Evolutionary conservation across 2,888 invertebrate species (phyloP).

Genomic region (Seira musarum): DNA sequence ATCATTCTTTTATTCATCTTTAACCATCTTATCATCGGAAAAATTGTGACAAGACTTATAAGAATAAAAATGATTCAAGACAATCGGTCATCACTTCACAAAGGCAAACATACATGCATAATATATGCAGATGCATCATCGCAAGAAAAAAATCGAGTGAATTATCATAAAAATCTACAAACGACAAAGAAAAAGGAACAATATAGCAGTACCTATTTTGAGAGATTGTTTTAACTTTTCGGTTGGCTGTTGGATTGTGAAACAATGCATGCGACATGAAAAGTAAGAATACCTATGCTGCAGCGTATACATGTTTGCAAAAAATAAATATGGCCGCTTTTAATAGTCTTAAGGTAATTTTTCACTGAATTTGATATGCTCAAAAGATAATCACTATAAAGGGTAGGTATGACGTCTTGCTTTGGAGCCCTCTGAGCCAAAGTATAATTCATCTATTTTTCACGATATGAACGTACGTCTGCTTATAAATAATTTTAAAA

Average conservation of each 20-base stretch:
- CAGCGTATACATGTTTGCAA: no score
- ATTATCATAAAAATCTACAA: not conserved
- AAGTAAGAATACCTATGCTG: not conserved
- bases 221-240: no score
- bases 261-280: conserved; percentile 34
- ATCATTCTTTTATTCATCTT: conserved; percentile 28
- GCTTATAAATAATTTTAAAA: conserved; percentile 50
- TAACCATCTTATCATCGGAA: conserved; percentile 48
- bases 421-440: conserved; percentile 46
- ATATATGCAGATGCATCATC: conserved; percentile 25
- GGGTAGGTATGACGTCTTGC: conserved; percentile 49
- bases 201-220: not conserved
- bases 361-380: conserved; percentile 62
- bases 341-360: conserved; percentile 61
- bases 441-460: conserved; percentile 58
- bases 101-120: no score
- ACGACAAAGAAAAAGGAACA: not conserved
- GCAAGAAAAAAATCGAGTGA: conserved; percentile 12
- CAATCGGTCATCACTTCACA: conserved; percentile 54
- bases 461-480: conserved; percentile 53
- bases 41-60: conserved; percentile 29
- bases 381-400: conserved; percentile 58
- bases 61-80: conserved; percentile 42
- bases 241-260: no score
- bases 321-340: conserved; percentile 61